phyloP scores from a whole-genome alignment of 2,113 vertebrate genomes.

The Ahaetulla prasina region DNA sequence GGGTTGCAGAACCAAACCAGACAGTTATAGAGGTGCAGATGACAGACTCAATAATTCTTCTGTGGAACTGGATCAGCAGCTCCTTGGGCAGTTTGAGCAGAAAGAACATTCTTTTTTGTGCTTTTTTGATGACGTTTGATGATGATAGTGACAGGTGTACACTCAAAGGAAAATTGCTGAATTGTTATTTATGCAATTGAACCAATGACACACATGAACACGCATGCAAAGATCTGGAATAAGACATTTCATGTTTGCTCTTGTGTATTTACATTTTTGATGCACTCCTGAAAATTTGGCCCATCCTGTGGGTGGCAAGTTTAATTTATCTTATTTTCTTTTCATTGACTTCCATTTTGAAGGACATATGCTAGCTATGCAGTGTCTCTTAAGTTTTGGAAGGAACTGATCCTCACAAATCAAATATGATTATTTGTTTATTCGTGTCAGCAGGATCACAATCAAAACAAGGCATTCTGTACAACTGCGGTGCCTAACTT shows the following conservation, averaged over 20 bases:
- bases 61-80: too few relatives aligned
- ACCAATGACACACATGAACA: not conserved
- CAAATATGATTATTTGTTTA: not conserved
- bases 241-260: slow-evolving; percentile 22
- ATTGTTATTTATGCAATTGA: slow-evolving; percentile 38
- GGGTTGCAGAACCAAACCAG: too few relatives aligned
- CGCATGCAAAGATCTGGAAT: not conserved
- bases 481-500: too few relatives aligned
- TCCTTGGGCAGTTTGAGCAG: too few relatives aligned
- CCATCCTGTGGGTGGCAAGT: not conserved
- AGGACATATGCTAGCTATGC: not conserved
- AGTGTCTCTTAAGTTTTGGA: not conserved
- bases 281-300: slow-evolving; percentile 23
- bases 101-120: too few relatives aligned
- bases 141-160: not conserved
- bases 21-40: too few relatives aligned
- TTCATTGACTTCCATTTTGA: not conserved
- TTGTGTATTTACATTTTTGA: not conserved
- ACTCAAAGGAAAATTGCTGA: not conserved
- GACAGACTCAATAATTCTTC: too few relatives aligned
- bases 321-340: not conserved
- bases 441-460: not conserved
- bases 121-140: too few relatives aligned
- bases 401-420: not conserved
- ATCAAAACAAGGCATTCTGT: too few relatives aligned